Evolutionary conservation across 2,113 vertebrate species (phyloP).

Genomic region (Telmatochromis bifrenatus): DNA sequence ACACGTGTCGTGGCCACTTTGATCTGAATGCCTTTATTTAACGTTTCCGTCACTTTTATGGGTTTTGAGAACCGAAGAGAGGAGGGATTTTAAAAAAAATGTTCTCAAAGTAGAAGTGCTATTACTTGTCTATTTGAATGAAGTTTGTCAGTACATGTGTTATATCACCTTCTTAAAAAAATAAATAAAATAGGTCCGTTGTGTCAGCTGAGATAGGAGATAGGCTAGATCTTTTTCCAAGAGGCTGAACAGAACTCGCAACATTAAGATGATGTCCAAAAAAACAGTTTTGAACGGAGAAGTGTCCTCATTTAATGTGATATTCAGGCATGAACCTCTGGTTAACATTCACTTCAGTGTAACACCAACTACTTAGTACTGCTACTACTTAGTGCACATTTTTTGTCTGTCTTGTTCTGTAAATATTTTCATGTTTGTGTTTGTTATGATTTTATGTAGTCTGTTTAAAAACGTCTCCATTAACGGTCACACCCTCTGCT

Average conservation of each 20-base stretch:
- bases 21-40: constrained; percentile 56
- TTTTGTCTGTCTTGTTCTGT: constrained; percentile 63
- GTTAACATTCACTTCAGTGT: constrained; percentile 61
- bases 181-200: not conserved
- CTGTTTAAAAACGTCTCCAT: constrained; percentile 47
- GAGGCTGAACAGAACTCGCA: constrained; percentile 33
- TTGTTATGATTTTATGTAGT: constrained; percentile 52
- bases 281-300: constrained; percentile 25
- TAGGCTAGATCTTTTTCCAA: constrained; percentile 36
- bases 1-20: constrained; percentile 50
- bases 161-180: constrained; percentile 16
- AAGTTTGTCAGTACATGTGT: constrained; percentile 39
- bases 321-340: constrained; percentile 64
- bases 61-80: constrained; percentile 26
- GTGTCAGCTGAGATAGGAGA: constrained; percentile 33
- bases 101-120: constrained; percentile 66
- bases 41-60: constrained; percentile 26
- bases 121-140: constrained; percentile 56
- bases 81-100: not conserved
- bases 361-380: constrained; percentile 61
- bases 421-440: constrained; percentile 75
- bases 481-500: constrained; percentile 53
- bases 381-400: constrained; percentile 72
- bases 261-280: constrained; percentile 44
- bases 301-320: constrained; percentile 44